Evolutionary conservation across 2,113 vertebrate species (phyloP).

Genomic region (Phaethornis superciliosus): DNA sequence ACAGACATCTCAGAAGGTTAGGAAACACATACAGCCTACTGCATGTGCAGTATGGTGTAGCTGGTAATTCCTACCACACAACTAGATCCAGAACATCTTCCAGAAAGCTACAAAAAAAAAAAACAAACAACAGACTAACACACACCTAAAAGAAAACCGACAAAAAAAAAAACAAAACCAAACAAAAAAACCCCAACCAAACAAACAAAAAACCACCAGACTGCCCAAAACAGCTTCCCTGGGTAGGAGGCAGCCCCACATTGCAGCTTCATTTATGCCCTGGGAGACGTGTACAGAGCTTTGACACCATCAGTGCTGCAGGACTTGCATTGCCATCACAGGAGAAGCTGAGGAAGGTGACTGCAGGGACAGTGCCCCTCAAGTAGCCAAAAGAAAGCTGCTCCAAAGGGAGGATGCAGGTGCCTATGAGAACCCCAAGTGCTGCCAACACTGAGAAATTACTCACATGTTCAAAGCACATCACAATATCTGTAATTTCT

Average conservation of each 20-base stretch:
- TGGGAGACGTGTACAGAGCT: neutral
- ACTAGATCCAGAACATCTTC: neutral
- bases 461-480: neutral
- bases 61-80: neutral
- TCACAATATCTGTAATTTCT: neutral
- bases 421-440: neutral
- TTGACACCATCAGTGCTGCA: neutral
- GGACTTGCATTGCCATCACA: neutral
- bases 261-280: neutral
- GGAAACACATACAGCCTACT: neutral
- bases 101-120: neutral
- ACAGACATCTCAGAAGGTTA: neutral
- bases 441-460: neutral
- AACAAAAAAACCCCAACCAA: too few relatives aligned
- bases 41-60: neutral
- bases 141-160: too few relatives aligned
- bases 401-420: neutral
- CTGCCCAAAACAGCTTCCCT: neutral
- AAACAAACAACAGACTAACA: too few relatives aligned
- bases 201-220: neutral
- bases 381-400: neutral
- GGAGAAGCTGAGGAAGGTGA: neutral
- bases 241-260: fast-evolving
- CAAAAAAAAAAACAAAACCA: neutral
- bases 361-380: neutral